These are phyloP conservation scores for Catotricha subobsoleta DNA, from an alignment of 2,888 invertebrate genomes.

Conservation along the genomic window DNA sequence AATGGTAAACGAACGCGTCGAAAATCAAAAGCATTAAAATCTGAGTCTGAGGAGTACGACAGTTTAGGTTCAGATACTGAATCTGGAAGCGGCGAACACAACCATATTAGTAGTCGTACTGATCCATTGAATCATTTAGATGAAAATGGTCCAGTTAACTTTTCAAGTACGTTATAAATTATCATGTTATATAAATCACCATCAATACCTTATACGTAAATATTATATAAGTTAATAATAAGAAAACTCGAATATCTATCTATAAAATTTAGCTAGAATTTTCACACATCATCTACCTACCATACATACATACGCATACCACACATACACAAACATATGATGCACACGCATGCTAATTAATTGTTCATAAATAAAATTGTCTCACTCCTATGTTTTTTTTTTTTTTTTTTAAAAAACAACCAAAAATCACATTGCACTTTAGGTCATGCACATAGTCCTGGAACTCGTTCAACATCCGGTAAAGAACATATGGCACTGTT, in stretches of 20 bases:
- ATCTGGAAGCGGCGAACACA: conserved; percentile 28
- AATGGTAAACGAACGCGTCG: conserved; percentile 3
- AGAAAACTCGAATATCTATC: too few species aligned
- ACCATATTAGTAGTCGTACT: conserved; percentile 32
- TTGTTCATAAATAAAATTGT: too few species aligned
- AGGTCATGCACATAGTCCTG: conserved; percentile 28
- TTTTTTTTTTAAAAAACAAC: conserved; percentile 19
- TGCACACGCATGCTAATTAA: too few species aligned
- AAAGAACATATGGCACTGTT: conserved; percentile 33
- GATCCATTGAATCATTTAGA: conserved; percentile 33
- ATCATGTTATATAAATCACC: too few species aligned
- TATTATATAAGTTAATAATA: too few species aligned
- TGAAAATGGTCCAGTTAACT: conserved; percentile 26
- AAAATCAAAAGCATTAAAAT: conserved; percentile 33
- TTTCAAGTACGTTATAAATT: conserved; percentile 10
- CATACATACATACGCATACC: too few species aligned
- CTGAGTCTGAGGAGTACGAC: conserved; percentile 38
- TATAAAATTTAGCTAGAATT: too few species aligned
- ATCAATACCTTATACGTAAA: too few species aligned
- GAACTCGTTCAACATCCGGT: conserved; percentile 22
- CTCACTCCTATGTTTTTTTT: neutral
- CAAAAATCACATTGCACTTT: conserved; percentile 11
- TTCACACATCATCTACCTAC: too few species aligned
- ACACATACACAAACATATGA: too few species aligned
- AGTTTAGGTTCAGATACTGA: conserved; percentile 38